Conservation (phyloP, 1,140 invertebrate genomes). For the Diachasma alloeum region DNA sequence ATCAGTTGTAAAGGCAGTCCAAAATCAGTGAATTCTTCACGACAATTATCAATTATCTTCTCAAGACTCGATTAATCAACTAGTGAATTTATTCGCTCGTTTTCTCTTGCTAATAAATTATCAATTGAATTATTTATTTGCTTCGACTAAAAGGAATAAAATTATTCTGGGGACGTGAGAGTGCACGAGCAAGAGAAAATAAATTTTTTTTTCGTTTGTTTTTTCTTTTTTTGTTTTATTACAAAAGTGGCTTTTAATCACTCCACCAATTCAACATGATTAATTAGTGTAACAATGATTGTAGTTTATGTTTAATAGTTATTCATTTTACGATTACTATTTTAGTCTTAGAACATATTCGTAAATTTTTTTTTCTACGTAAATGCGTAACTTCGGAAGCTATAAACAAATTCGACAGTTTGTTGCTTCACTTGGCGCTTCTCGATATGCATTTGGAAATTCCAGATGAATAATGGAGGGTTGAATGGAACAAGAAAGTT, state of each 20-base stretch:
- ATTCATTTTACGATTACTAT: background rate
- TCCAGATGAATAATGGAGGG: background rate
- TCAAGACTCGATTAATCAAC: too few relatives aligned
- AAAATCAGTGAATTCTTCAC: too few relatives aligned
- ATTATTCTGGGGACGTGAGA: background rate
- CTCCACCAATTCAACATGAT: slow-evolving; percentile 9
- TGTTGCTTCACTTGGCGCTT: background rate
- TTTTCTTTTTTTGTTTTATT: background rate
- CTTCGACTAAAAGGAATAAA: background rate
- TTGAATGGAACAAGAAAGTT: too few relatives aligned
- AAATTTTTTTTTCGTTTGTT: background rate
- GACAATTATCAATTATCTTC: too few relatives aligned
- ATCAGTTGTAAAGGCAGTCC: too few relatives aligned
- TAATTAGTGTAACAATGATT: slow-evolving; percentile 12
- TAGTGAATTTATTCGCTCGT: too few relatives aligned
- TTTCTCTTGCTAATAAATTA: too few relatives aligned
- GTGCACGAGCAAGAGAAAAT: background rate
- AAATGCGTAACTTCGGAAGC: background rate
- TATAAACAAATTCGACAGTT: background rate
- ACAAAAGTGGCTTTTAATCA: slow-evolving; percentile 9
- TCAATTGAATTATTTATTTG: too few relatives aligned
- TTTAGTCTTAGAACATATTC: slow-evolving; percentile 4
- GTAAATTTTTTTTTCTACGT: background rate
- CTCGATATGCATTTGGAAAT: background rate
- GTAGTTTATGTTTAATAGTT: background rate